Base-by-base conservation (phyloP, 1,140 invertebrate genomes). In the Aphaenogaster rudis region DNA sequence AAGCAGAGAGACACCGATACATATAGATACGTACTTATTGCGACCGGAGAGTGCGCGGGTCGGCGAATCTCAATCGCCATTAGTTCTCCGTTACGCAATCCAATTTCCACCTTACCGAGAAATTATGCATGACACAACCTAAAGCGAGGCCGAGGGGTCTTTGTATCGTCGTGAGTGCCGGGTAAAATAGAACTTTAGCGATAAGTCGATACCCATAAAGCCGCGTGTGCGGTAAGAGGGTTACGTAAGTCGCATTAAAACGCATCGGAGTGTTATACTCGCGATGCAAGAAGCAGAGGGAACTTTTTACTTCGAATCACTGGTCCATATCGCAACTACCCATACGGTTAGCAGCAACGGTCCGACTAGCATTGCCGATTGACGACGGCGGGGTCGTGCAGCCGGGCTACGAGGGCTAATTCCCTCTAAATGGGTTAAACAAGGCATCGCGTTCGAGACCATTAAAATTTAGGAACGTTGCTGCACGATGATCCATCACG, bases 351-450 rank as follows among this genome's bases (percentile, higher is more conserved):
- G 61, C 64, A 45, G 15, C 64, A 6, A 42, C 48, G 64, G 15
- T 54, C n/a, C 15, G 17, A 54, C n/a, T 28, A 33, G 8, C 50
- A 7, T 59, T n/a, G 15, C 45, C 63, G 63, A 80, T 67, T 42
- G 67, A 45, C 64, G 50, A 45, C 13, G 28, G 45, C 48, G 48
- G 48, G 39, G 6, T 39, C 80, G 54, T 15, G 33, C 69, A 11
- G 80, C 8, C 36, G 36, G 42, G 52, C 64, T 48, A 48, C 57
- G 45, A 48, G 15, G 57, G 50, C 54, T 61, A 74, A 84, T 76
- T 84, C 69, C 39, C 39, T 52, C 15, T 84, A 84, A 84, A 84
- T 76, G 69, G 42, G 52, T 84, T 76, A 76, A 84, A 84, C 59
- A 84, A 76, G 80, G 17, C 69, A 9, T 74, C 80, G 39, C 54